A percentile compares a stretch with the other conserved stretches of the same genome.
These are phyloP conservation scores for Phalacrocorax brasilianus DNA, from an alignment of 2,113 vertebrate genomes.

Conservation along the genomic window DNA sequence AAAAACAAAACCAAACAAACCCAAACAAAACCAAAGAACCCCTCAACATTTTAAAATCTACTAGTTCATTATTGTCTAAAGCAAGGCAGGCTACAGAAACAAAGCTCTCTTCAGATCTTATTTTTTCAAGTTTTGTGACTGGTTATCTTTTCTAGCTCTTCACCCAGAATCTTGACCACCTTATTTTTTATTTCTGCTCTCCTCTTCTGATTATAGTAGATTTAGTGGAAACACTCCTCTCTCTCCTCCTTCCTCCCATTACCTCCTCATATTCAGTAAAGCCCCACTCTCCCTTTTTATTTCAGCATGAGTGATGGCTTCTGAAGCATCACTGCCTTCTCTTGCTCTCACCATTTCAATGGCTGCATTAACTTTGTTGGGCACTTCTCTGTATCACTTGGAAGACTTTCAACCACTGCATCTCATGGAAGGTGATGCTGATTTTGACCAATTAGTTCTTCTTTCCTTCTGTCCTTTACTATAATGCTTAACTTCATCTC, in stretches of 20 bases:
- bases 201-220: neutral
- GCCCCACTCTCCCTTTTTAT: neutral
- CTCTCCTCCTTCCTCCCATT: neutral
- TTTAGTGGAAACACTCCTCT: neutral
- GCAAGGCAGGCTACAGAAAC: neutral
- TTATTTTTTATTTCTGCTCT: neutral
- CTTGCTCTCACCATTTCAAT: neutral
- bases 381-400: neutral
- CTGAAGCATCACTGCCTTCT: neutral
- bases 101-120: neutral
- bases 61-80: neutral
- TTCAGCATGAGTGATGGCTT: neutral
- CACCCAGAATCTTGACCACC: neutral
- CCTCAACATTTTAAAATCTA: neutral
- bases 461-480: neutral
- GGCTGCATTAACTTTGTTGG: neutral
- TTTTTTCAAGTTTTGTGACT: neutral
- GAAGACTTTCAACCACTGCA: neutral
- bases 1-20: neutral
- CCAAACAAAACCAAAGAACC: neutral
- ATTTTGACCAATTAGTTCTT: neutral
- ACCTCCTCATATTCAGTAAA: neutral
- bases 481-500: neutral
- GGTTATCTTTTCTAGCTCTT: neutral
- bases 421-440: neutral